phyloP scores from a whole-genome alignment of 2,113 vertebrate genomes.

The Chaenocephalus aceratus region DNA sequence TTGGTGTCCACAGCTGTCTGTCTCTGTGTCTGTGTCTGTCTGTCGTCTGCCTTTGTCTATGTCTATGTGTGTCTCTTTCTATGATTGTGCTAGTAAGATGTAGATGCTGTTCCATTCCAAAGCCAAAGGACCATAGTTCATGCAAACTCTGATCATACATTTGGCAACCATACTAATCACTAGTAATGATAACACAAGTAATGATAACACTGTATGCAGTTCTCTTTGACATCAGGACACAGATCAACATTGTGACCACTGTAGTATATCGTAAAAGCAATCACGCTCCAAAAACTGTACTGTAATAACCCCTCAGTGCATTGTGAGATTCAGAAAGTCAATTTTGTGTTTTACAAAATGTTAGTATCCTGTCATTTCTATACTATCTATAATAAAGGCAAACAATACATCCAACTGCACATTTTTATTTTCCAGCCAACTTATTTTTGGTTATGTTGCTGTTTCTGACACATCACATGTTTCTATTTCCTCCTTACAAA shows the following conservation, averaged over 20 bases:
- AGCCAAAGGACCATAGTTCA: too few species aligned
- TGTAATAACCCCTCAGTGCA: not conserved
- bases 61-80: not conserved
- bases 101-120: too few species aligned
- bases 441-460: not conserved
- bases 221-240: not conserved
- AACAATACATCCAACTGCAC: too few species aligned
- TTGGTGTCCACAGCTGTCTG: not conserved
- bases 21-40: slow-evolving; percentile 18
- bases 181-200: too few species aligned
- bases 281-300: not conserved
- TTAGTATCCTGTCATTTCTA: too few species aligned
- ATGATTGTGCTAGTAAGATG: not conserved
- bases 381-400: too few species aligned
- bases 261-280: not conserved
- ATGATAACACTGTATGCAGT: too few species aligned
- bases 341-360: not conserved
- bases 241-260: not conserved
- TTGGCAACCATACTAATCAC: too few species aligned
- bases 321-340: not conserved
- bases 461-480: not conserved
- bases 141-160: too few species aligned
- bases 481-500: not conserved
- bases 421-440: too few species aligned
- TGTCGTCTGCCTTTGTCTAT: slow-evolving; percentile 1